phyloP scores from a whole-genome alignment of 2,797 vertebrate genomes.

The Loris lydekkerianus region DNA sequence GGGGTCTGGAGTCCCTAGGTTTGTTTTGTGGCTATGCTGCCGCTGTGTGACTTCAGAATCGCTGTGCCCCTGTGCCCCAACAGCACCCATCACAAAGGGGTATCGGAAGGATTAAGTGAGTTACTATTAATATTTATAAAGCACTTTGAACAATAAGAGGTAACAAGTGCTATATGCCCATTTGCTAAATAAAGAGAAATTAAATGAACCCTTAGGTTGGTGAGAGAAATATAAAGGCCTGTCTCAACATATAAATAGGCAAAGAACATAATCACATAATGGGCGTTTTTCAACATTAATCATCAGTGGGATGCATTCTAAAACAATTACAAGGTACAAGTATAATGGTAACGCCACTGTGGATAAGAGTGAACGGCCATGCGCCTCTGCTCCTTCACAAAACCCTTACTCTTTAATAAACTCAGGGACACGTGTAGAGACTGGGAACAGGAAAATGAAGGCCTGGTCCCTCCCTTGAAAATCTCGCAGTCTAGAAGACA shows the following conservation, averaged over 20 bases:
- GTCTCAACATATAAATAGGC: neutral
- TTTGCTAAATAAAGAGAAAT: slow-evolving; percentile 12
- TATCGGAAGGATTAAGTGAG: neutral
- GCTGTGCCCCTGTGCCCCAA: neutral
- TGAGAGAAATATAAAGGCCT: neutral
- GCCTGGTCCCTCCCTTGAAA: neutral
- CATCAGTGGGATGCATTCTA: neutral
- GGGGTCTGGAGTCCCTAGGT: neutral
- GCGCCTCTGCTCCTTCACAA: neutral
- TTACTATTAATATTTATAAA: slow-evolving; percentile 12
- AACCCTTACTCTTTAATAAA: neutral
- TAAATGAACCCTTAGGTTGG: neutral
- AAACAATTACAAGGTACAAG: neutral
- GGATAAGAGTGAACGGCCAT: neutral
- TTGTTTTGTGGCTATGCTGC: neutral
- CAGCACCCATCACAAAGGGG: neutral
- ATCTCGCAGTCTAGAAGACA: neutral
- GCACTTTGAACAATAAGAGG: neutral
- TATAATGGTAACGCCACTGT: neutral
- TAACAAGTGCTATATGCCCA: neutral
- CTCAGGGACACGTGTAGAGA: neutral
- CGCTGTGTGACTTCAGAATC: neutral
- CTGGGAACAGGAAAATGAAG: neutral
- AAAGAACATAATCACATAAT: neutral
- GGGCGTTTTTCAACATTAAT: neutral